A percentile compares a stretch with the other conserved stretches of the same genome.
Evolutionary conservation across 1,140 invertebrate species (phyloP).

Genomic region (Drosophila subobscura): DNA sequence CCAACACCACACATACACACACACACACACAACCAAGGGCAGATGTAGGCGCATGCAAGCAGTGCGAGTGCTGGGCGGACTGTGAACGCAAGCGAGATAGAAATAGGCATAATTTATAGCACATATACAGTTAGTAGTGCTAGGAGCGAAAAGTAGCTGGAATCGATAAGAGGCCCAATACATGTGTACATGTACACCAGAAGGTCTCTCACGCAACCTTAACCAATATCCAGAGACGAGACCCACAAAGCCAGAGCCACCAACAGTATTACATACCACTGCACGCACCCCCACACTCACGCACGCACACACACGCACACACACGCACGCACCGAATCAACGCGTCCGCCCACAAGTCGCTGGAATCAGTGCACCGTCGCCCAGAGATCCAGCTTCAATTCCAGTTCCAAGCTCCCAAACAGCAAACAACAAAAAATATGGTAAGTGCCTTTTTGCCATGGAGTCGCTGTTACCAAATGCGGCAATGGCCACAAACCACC

Average conservation of each 20-base stretch:
- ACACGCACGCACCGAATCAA: not conserved
- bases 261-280: slow-evolving; percentile 7
- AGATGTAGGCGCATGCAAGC: slow-evolving; percentile 9
- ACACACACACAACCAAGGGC: slow-evolving; percentile 8
- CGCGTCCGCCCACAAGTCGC: slow-evolving; percentile 29
- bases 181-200: not conserved
- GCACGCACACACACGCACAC: slow-evolving; percentile 11
- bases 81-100: slow-evolving; percentile 47
- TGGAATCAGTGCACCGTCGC: slow-evolving; percentile 24
- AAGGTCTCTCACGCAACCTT: slow-evolving; percentile 12
- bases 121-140: slow-evolving; percentile 36
- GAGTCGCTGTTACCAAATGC: slow-evolving; percentile 35
- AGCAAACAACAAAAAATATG: slow-evolving; percentile 19
- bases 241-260: slow-evolving; percentile 11
- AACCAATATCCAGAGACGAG: slow-evolving; percentile 17
- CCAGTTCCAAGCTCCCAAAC: no score
- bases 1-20: slow-evolving; percentile 3
- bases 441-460: slow-evolving; percentile 36
- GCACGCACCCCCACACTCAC: not conserved
- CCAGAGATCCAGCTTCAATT: slow-evolving; percentile 4
- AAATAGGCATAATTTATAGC: slow-evolving; percentile 55
- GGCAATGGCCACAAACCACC: slow-evolving; percentile 34
- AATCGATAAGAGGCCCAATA: slow-evolving; percentile 36
- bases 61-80: slow-evolving; percentile 27
- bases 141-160: slow-evolving; percentile 27